A percentile compares a stretch with the other conserved stretches of the same genome.
phyloP scores from a whole-genome alignment of 1,140 invertebrate genomes.

The silkworm (Bombyx mori) region DNA sequence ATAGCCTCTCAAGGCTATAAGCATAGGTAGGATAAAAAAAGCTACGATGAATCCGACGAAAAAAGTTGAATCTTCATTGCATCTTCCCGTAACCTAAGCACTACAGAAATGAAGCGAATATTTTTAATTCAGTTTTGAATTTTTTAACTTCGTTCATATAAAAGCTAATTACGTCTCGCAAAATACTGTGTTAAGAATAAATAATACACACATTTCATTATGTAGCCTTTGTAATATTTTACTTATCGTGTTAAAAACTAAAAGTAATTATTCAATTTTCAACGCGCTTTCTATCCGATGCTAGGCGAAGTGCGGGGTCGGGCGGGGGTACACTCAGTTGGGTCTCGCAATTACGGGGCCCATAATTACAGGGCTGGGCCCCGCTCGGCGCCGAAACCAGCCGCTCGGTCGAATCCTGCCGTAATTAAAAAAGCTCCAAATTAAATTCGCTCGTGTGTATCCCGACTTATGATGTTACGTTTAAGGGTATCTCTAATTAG shows the following conservation, averaged over 20 bases:
- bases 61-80: too few relatives aligned
- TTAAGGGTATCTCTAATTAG: constrained; percentile 66
- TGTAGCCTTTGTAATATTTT: too few relatives aligned
- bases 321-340: constrained; percentile 29
- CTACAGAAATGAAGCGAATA: too few relatives aligned
- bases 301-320: constrained; percentile 29
- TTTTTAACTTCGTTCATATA: too few relatives aligned
- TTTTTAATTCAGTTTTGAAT: too few relatives aligned
- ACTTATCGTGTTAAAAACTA: constrained; percentile 7
- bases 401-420: constrained; percentile 42
- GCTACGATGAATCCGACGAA: too few relatives aligned
- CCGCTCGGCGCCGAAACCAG: constrained; percentile 61
- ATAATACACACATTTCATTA: too few relatives aligned
- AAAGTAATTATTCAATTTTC: constrained; percentile 38
- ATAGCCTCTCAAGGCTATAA: too few relatives aligned
- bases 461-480: constrained; percentile 65
- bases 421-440: constrained; percentile 70
- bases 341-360: constrained; percentile 59
- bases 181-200: too few relatives aligned
- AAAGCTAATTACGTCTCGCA: too few relatives aligned
- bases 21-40: too few relatives aligned
- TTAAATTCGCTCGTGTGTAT: constrained; percentile 67
- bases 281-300: constrained; percentile 34
- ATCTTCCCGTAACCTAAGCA: too few relatives aligned
- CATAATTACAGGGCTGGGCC: constrained; percentile 64